Conservation (phyloP, 1,140 invertebrate genomes). For the Trichonephila inaurata region DNA sequence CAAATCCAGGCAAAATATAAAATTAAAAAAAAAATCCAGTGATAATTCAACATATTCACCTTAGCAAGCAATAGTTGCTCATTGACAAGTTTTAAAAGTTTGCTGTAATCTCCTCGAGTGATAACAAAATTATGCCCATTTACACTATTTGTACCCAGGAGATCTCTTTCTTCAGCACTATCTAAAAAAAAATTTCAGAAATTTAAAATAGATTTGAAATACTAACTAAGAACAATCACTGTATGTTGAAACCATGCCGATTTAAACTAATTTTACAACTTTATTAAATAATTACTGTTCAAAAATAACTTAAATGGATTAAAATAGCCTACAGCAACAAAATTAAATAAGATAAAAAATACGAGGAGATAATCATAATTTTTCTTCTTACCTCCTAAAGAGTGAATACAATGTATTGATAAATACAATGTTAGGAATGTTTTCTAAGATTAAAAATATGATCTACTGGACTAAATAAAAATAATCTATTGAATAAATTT, state of each 20-base stretch:
- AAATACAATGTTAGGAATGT: no score
- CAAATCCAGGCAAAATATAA: constrained; percentile 81
- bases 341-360: not conserved
- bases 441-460: no score
- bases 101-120: constrained; percentile 92
- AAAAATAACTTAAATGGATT: not conserved
- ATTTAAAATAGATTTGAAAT: not conserved
- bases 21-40: not conserved
- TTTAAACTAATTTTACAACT: not conserved
- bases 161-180: constrained; percentile 81
- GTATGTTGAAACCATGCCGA: not conserved
- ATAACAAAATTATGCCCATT: constrained; percentile 87
- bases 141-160: constrained; percentile 81
- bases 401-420: no score
- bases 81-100: constrained; percentile 86
- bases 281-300: not conserved
- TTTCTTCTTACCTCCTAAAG: no score
- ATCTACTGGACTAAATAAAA: no score
- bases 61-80: constrained; percentile 87
- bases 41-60: constrained; percentile 84
- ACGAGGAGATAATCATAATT: not conserved
- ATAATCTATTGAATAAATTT: no score
- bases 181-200: constrained; percentile 78
- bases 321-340: no score
- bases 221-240: not conserved